Percentiles rank a stretch among this genome's conserved stretches.
Conservation (phyloP, 2,888 invertebrate genomes). For the Stictocephala bisonia region DNA sequence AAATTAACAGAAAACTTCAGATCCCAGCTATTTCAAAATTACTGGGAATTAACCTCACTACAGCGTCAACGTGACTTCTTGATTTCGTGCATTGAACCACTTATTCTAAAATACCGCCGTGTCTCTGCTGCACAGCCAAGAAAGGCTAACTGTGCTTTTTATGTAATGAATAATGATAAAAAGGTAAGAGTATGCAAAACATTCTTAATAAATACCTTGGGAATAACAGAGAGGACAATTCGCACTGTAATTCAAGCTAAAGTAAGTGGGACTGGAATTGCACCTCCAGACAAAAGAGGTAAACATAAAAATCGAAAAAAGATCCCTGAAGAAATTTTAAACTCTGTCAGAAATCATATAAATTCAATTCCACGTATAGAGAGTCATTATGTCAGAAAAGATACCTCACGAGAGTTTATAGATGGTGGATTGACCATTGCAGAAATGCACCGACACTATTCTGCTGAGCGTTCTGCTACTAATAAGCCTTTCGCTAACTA, state of each 20-base stretch:
- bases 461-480: conserved; percentile 53
- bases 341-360: conserved; percentile 58
- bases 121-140: conserved; percentile 36
- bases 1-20: conserved; percentile 43
- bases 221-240: conserved; percentile 55
- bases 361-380: conserved; percentile 59
- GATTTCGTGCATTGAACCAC: conserved; percentile 42
- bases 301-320: conserved; percentile 58
- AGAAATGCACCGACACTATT: conserved; percentile 59
- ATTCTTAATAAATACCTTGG: conserved; percentile 57
- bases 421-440: conserved; percentile 59
- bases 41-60: conserved; percentile 45
- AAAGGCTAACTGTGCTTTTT: conserved; percentile 48
- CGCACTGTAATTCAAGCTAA: conserved; percentile 54
- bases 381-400: conserved; percentile 59
- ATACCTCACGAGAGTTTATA: conserved; percentile 58
- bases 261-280: conserved; percentile 54
- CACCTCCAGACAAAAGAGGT: conserved; percentile 56
- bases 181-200: conserved; percentile 56
- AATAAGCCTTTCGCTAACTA: conserved; percentile 58
- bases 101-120: conserved; percentile 45
- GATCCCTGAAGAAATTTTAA: conserved; percentile 56
- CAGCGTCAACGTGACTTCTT: conserved; percentile 46
- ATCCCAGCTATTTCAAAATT: conserved; percentile 41
- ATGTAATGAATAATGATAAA: conserved; percentile 46